Percentiles rank a stretch among this genome's conserved stretches.
Evolutionary conservation across 2,797 vertebrate species (phyloP).

Genomic region (Halcyon smyrnensis): DNA sequence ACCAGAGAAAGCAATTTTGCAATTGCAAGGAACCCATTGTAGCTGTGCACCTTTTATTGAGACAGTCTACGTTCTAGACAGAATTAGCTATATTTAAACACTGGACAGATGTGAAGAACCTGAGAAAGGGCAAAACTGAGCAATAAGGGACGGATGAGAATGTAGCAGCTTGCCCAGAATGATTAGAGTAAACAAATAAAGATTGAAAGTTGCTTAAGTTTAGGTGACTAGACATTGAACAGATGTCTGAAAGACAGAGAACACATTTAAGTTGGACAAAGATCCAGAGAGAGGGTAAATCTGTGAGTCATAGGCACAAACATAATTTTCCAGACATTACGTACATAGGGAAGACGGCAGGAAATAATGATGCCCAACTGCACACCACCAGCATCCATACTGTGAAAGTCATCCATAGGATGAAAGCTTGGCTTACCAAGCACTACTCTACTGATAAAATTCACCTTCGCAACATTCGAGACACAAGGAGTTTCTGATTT

Average conservation of each 20-base stretch:
- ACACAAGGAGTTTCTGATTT: not conserved
- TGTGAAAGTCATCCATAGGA: not conserved
- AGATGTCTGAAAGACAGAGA: not conserved
- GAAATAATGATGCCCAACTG: not conserved
- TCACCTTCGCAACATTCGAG: fast-evolving
- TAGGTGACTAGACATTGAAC: not conserved
- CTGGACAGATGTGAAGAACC: not conserved
- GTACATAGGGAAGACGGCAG: not conserved
- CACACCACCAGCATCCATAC: not conserved
- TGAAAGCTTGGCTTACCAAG: not conserved
- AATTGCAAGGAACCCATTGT: not conserved
- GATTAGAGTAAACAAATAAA: not conserved
- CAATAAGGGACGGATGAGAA: not conserved
- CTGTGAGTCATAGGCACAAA: not conserved
- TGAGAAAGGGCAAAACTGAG: not conserved
- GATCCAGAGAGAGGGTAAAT: not conserved
- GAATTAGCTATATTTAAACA: not conserved
- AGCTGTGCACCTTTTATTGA: not conserved
- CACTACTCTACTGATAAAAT: not conserved
- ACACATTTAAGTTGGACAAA: fast-evolving
- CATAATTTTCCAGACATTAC: not conserved
- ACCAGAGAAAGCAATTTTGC: not conserved
- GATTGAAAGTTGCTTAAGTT: not conserved
- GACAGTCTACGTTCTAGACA: not conserved
- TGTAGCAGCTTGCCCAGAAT: not conserved